These are phyloP conservation scores for Melitaea athalia DNA, from an alignment of 2,888 invertebrate genomes.

Conservation along the genomic window DNA sequence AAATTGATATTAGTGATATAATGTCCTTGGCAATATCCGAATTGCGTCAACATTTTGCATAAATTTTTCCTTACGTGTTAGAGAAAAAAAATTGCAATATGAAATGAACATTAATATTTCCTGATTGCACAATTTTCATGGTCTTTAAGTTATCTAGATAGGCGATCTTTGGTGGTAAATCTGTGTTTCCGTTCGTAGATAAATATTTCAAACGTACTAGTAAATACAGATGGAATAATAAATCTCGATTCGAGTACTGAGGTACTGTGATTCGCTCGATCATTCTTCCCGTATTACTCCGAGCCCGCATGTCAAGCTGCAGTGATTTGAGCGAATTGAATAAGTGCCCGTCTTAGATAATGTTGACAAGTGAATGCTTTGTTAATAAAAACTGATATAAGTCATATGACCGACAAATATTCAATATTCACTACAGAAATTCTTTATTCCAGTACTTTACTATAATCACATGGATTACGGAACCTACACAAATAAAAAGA, in stretches of 20 bases:
- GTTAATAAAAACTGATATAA: constrained; percentile 6
- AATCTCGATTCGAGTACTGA: constrained; percentile 39
- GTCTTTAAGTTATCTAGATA: constrained; percentile 35
- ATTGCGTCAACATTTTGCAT: constrained; percentile 4
- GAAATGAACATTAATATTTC: constrained; percentile 23
- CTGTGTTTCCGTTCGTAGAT: constrained; percentile 29
- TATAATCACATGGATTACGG: not conserved
- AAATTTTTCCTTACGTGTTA: not conserved
- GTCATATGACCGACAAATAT: not conserved
- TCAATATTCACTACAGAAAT: not conserved
- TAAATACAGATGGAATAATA: constrained; percentile 35
- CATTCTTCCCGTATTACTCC: constrained; percentile 43
- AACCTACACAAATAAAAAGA: not conserved
- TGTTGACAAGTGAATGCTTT: constrained; percentile 19
- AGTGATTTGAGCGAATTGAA: constrained; percentile 47
- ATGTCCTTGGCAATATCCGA: constrained; percentile 18
- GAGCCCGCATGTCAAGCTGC: constrained; percentile 45
- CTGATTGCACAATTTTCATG: constrained; percentile 34
- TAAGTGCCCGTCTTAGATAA: constrained; percentile 41
- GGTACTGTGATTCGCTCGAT: constrained; percentile 41
- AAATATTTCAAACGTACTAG: constrained; percentile 32
- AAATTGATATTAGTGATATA: constrained; percentile 12
- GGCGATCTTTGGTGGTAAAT: constrained; percentile 30
- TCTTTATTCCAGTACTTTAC: not conserved
- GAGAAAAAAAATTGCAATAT: not conserved